A percentile compares a stretch with the other conserved stretches of the same genome.
Conservation (phyloP, 2,888 invertebrate genomes). For the Drosophila heteroneura region DNA sequence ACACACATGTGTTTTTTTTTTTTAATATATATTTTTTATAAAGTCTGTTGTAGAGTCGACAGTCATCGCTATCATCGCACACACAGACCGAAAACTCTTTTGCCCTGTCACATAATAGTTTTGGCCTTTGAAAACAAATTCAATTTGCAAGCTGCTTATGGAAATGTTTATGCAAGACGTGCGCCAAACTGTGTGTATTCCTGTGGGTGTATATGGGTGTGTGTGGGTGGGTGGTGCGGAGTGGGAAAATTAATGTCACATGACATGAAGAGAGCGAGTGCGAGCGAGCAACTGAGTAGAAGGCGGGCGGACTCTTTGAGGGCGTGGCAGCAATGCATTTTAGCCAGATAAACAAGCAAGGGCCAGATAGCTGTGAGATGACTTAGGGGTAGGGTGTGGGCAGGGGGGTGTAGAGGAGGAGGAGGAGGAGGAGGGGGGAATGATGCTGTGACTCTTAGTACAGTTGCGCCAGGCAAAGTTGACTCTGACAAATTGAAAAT, state of each 20-base stretch:
- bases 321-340: conserved; percentile 64
- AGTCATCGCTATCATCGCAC: conserved; percentile 20
- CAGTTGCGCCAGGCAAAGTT: conserved; percentile 63
- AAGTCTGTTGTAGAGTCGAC: conserved; percentile 19
- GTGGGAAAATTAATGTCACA: conserved; percentile 71
- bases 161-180: conserved; percentile 79
- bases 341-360: conserved; percentile 65
- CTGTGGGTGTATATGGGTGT: neutral
- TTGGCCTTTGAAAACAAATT: conserved; percentile 81
- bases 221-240: neutral
- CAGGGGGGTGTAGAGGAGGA: neutral
- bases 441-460: conserved; percentile 59
- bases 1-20: conserved; percentile 7
- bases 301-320: conserved; percentile 1
- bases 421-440: too few relatives aligned
- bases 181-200: conserved; percentile 35
- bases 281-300: conserved; percentile 8
- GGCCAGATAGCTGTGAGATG: neutral
- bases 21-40: conserved; percentile 24
- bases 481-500: conserved; percentile 78
- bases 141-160: conserved; percentile 79
- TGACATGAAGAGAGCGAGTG: conserved; percentile 35
- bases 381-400: neutral
- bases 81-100: conserved; percentile 48
- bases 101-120: conserved; percentile 68